Conservation (phyloP, 1,140 invertebrate species). For the Phocides pigmalion region DNA sequence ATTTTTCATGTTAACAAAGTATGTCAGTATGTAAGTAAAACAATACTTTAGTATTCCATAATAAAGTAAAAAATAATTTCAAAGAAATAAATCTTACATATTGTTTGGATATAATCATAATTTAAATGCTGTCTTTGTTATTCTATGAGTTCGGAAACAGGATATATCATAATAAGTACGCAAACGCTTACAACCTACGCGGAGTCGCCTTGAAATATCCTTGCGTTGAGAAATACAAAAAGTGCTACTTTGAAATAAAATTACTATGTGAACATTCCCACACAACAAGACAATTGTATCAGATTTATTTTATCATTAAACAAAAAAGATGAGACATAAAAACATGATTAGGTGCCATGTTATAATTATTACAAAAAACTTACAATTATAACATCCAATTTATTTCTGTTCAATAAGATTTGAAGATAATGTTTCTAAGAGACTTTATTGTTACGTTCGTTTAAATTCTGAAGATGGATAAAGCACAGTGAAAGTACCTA, state of each 20-base stretch:
- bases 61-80: too few species aligned
- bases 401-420: background rate
- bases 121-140: too few species aligned
- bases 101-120: too few species aligned
- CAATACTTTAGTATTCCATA: too few species aligned
- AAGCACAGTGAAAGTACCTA: constrained; percentile 1
- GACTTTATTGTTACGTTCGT: constrained; percentile 1
- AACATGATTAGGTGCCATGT: too few species aligned
- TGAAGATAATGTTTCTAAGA: background rate
- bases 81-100: too few species aligned
- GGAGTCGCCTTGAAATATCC: constrained; percentile 14
- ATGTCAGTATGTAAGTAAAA: too few species aligned
- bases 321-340: too few species aligned
- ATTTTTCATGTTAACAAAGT: too few species aligned
- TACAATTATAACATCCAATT: background rate
- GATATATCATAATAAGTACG: background rate
- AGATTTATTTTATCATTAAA: background rate
- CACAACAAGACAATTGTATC: background rate
- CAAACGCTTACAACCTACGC: background rate
- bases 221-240: constrained; percentile 9
- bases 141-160: too few species aligned
- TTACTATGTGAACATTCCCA: constrained; percentile 16
- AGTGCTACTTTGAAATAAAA: background rate
- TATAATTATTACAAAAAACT: constrained; percentile 11
- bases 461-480: background rate